Conservation (phyloP, 2,113 vertebrate species). For the Grantiella picta region DNA sequence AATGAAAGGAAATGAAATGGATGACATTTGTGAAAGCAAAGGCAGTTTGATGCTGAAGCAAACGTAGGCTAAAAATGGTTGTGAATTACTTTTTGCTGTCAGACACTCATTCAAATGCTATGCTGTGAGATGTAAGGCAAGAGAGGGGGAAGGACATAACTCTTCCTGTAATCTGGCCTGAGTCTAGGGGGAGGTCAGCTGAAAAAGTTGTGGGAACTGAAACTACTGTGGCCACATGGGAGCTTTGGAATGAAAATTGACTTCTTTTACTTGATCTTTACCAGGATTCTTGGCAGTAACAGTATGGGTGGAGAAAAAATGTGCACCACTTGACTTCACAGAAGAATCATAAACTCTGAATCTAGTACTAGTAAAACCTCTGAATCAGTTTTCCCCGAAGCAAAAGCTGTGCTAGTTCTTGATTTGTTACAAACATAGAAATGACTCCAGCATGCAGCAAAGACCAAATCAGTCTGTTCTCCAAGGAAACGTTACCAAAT, state of each 20-base stretch:
- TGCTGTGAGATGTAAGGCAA: neutral
- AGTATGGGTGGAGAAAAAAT: constrained; percentile 13
- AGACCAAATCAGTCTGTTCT: neutral
- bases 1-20: neutral
- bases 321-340: neutral
- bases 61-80: neutral
- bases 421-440: neutral
- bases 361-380: neutral
- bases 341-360: neutral
- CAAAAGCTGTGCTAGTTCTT: neutral
- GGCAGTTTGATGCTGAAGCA: neutral
- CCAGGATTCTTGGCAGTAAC: constrained; percentile 29
- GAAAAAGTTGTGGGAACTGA: constrained; percentile 53
- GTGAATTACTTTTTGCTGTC: neutral
- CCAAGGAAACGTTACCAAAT: neutral
- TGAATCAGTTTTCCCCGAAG: neutral
- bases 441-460: neutral
- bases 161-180: neutral
- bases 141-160: neutral
- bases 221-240: constrained; percentile 36
- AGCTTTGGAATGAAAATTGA: constrained; percentile 34
- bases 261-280: constrained; percentile 24
- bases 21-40: neutral
- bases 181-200: neutral
- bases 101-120: neutral